Base-by-base conservation (phyloP, 2,888 invertebrate genomes). In the Lasioglossum malachurum region DNA sequence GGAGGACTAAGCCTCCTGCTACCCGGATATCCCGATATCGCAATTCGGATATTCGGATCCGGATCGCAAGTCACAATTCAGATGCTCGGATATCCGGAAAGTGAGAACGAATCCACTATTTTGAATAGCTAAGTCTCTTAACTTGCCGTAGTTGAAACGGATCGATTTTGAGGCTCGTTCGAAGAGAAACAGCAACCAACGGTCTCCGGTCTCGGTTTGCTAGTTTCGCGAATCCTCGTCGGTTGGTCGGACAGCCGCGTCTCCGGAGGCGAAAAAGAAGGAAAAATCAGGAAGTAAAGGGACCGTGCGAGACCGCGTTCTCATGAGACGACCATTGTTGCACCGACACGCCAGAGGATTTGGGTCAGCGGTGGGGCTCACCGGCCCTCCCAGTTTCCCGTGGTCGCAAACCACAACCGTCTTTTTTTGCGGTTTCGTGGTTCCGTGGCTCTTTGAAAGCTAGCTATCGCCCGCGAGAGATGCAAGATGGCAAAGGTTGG, bases 351-450 rank as follows among this genome's bases (percentile, higher is more conserved):
- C 85, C 86, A 75, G 75, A 87, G 88, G 89, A 93, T 94, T 91
- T 94, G 90, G 93, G 93, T 93, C 94, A 93, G 89, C 92, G 91
- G 90, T 89, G 92, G 90, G 90, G 91, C 90, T 87, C 88, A 78
- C 77, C 88, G 92, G 87, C 88, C 93, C 92, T 92, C 89, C 89
- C 91, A 91, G 90, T 91, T 93, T 93, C 91, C 90, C 91, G 91
- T 91, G 88, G 85, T 89, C 86, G 90, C 85, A 86, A 87, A 90
- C 92, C 90, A 80, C 93, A 90, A 89, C 85, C 88, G 87, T 84
- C 87, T 82, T 88, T 88, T 90, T 83, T 88, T 90, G 91, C 89
- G 92, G 91, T 91, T 93, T 92, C 77, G 82, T 87, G 86, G 87
- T 41, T 69, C 38, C 84, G 89, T 87, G 16, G 46, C 89, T 90